Evolutionary conservation across 2,113 vertebrate species (phyloP).

Genomic region (Oenanthe melanoleuca): DNA sequence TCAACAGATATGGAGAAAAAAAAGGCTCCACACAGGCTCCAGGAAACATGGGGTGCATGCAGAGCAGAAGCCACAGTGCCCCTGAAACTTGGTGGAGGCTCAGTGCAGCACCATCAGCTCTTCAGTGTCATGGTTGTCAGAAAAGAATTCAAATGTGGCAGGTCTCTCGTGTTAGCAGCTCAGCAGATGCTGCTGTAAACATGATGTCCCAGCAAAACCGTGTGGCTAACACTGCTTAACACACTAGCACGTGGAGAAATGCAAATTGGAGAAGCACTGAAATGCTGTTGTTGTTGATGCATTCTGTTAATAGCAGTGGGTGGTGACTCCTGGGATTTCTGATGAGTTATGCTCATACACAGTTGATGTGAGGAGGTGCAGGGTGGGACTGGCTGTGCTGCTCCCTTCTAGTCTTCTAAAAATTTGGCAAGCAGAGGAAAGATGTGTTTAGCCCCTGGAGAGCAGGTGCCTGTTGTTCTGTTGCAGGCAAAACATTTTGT

Average conservation of each 20-base stretch:
- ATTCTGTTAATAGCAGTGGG: neutral
- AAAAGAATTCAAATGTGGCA: neutral
- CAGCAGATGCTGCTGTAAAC: neutral
- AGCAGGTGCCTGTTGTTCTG: neutral
- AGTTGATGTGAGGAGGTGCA: neutral
- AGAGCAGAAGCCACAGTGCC: neutral
- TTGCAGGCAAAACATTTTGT: neutral
- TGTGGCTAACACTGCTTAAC: constrained; percentile 34
- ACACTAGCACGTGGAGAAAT: constrained; percentile 35
- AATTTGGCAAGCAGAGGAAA: neutral
- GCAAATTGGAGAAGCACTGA: constrained; percentile 30
- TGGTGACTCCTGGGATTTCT: constrained; percentile 4
- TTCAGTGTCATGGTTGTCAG: neutral
- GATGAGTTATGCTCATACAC: neutral
- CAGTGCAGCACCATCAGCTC: neutral
- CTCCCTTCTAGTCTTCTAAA: neutral
- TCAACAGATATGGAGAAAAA: neutral
- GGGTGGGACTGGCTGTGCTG: neutral
- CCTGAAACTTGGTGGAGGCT: neutral
- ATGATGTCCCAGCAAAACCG: neutral
- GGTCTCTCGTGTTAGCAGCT: neutral
- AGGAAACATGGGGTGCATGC: neutral
- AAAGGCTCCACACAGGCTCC: neutral
- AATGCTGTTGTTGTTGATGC: constrained; percentile 19
- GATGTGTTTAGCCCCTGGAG: neutral